phyloP scores from a whole-genome alignment of 2,797 vertebrate species.

The Enteromius trimaculatus region DNA sequence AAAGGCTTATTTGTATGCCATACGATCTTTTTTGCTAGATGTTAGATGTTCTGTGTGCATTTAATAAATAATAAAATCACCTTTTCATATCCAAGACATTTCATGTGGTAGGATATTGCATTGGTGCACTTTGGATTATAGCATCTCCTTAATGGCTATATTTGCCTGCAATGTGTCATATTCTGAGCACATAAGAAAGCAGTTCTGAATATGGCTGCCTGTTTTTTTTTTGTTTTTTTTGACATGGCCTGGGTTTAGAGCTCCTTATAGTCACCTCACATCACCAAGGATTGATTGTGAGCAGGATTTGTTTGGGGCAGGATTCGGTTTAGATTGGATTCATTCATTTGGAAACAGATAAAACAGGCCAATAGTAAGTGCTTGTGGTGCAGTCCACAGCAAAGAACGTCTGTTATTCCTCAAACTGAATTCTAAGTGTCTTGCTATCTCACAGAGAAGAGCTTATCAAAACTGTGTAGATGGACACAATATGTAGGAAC shows the following conservation, averaged over 20 bases:
- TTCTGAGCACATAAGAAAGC: background rate
- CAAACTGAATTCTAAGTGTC: conserved; percentile 37
- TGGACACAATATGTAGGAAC: conserved; percentile 38
- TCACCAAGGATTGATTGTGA: conserved; percentile 18
- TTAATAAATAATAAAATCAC: background rate
- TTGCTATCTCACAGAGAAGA: conserved; percentile 25
- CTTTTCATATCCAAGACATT: background rate
- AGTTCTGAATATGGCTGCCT: background rate
- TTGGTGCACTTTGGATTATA: background rate
- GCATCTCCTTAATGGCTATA: conserved; percentile 1
- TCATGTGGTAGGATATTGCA: background rate
- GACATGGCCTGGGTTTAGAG: conserved; percentile 2
- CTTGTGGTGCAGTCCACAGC: background rate
- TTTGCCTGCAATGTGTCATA: conserved; percentile 5
- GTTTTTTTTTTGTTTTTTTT: background rate
- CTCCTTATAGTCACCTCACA: conserved; percentile 33
- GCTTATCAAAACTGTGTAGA: conserved; percentile 46
- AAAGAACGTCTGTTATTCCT: conserved; percentile 26
- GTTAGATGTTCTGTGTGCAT: background rate
- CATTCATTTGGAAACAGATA: conserved; percentile 45
- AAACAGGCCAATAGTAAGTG: conserved; percentile 33
- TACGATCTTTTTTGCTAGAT: background rate
- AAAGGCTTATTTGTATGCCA: background rate
- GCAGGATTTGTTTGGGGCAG: conserved; percentile 34
- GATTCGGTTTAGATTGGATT: conserved; percentile 45